Evolutionary conservation across 2,797 vertebrate genomes (phyloP).

Genomic region (Xerus rutilus): DNA sequence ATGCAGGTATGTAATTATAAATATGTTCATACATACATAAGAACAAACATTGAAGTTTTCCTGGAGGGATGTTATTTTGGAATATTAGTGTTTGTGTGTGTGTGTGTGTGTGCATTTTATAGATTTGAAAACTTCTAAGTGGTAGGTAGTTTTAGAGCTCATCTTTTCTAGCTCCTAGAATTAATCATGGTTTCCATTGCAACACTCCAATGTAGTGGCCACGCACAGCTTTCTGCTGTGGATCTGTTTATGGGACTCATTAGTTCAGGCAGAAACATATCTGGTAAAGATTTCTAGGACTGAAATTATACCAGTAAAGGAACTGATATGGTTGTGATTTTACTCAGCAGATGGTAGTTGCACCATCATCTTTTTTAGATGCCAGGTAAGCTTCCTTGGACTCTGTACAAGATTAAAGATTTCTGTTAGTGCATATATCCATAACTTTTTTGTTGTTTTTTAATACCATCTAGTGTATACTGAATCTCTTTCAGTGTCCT

Average conservation of each 20-base stretch:
- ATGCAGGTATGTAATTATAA: background rate
- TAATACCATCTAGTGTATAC: slow-evolving; percentile 79
- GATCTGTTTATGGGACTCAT: background rate
- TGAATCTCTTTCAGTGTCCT: slow-evolving; percentile 71
- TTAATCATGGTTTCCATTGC: background rate
- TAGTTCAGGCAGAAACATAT: background rate
- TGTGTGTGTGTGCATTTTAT: background rate
- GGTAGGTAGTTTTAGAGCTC: background rate
- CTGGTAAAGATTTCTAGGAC: background rate
- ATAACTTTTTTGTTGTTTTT: slow-evolving; percentile 41
- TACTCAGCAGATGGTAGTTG: slow-evolving; percentile 82
- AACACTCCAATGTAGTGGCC: background rate
- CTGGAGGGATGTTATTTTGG: background rate
- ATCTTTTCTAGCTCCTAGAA: background rate
- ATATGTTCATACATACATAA: background rate
- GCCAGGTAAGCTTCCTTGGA: slow-evolving; percentile 57
- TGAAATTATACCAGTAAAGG: background rate
- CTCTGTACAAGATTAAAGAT: slow-evolving; percentile 31
- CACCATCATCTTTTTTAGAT: slow-evolving; percentile 80
- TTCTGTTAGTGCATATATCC: slow-evolving; percentile 32
- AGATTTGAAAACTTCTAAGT: slow-evolving; percentile 7
- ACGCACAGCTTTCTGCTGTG: background rate
- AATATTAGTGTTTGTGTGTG: background rate
- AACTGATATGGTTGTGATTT: slow-evolving; percentile 49
- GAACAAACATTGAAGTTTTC: background rate